Percentiles rank a stretch among this genome's conserved stretches.
Evolutionary conservation across 2,888 invertebrate genomes (phyloP).

Genomic region (Therioaphis trifolii): DNA sequence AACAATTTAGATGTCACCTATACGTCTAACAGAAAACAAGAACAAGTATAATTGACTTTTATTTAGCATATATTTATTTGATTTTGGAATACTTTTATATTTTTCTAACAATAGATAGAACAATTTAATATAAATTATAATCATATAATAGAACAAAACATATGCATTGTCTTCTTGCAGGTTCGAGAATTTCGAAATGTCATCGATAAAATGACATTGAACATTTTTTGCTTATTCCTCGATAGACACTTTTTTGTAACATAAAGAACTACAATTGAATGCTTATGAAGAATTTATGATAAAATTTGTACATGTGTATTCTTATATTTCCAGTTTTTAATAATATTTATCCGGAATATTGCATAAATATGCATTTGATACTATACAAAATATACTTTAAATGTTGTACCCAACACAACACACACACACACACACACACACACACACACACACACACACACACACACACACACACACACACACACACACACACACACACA

Average conservation of each 20-base stretch:
- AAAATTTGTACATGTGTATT: constrained; percentile 10
- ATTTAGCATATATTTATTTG: too few relatives aligned
- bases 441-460: background rate
- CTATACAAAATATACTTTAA: too few relatives aligned
- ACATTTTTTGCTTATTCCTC: constrained; percentile 31
- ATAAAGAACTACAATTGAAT: too few relatives aligned
- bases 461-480: too few relatives aligned
- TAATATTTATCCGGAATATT: background rate
- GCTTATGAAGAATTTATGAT: constrained; percentile 8
- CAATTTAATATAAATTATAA: constrained; percentile 7
- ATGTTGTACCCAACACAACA: too few relatives aligned
- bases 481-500: too few relatives aligned
- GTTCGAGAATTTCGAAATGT: constrained; percentile 19
- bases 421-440: background rate
- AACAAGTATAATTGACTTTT: too few relatives aligned
- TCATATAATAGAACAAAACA: background rate
- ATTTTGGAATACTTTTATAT: too few relatives aligned
- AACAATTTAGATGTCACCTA: too few relatives aligned
- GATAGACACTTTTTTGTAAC: background rate
- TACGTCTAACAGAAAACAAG: too few relatives aligned
- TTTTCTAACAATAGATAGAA: background rate
- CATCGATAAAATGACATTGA: constrained; percentile 26
- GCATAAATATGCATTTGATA: too few relatives aligned
- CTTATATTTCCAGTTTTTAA: background rate
- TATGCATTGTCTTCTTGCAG: constrained; percentile 14